These are phyloP conservation scores for Ramphastos sulfuratus DNA, from an alignment of 2,113 vertebrate genomes.

Conservation along the genomic window DNA sequence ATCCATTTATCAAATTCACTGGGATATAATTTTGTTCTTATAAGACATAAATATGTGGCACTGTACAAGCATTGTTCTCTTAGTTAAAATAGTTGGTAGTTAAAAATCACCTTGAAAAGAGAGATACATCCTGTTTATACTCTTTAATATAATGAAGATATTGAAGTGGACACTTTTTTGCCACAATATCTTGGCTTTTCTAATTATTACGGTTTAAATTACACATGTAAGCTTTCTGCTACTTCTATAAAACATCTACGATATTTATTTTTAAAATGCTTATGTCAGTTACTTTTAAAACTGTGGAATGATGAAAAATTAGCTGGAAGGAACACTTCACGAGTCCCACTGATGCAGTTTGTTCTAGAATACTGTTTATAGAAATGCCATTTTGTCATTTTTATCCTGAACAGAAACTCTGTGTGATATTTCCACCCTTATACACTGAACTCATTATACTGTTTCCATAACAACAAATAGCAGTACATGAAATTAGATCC, in stretches of 20 bases:
- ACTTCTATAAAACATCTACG: neutral
- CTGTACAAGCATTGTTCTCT: neutral
- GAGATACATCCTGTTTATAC: neutral
- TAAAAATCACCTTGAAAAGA: neutral
- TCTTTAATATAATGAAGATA: neutral
- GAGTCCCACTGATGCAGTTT: slow-evolving; percentile 49
- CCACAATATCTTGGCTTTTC: neutral
- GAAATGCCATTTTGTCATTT: slow-evolving; percentile 72
- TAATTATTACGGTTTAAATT: neutral
- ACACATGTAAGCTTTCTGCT: neutral
- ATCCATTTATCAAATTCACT: neutral
- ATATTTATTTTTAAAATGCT: slow-evolving; percentile 33
- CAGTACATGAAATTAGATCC: slow-evolving; percentile 73
- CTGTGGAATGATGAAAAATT: slow-evolving; percentile 42
- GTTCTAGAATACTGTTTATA: slow-evolving; percentile 71
- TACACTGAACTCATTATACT: slow-evolving; percentile 71
- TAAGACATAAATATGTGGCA: neutral
- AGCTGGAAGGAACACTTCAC: slow-evolving; percentile 50
- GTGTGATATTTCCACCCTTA: slow-evolving; percentile 76
- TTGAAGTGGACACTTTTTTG: neutral
- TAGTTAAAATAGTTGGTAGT: neutral
- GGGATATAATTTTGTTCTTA: neutral
- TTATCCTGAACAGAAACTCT: slow-evolving; percentile 70
- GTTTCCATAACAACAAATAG: slow-evolving; percentile 80
- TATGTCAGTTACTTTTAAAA: slow-evolving; percentile 18